phyloP scores from a whole-genome alignment of 2,888 invertebrate genomes.

The Zele albiditarsus region DNA sequence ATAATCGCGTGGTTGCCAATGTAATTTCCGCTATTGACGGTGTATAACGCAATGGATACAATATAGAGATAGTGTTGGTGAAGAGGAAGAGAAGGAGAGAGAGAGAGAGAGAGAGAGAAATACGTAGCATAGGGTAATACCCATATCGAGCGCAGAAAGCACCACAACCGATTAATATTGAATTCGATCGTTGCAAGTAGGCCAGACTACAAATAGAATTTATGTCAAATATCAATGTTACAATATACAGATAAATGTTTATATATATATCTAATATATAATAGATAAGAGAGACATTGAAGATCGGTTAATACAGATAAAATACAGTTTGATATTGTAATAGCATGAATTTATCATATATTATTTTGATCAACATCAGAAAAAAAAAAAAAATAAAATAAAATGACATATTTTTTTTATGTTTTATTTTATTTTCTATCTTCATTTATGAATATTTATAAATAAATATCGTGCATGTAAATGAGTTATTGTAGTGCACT shows the following conservation, averaged over 20 bases:
- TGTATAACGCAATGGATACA: slow-evolving; percentile 29
- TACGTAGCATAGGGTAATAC: slow-evolving; percentile 33
- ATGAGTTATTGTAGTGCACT: background rate
- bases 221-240: slow-evolving; percentile 24
- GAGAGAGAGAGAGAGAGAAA: background rate
- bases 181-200: slow-evolving; percentile 59
- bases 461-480: background rate
- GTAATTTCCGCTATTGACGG: slow-evolving; percentile 37
- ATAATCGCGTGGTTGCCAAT: slow-evolving; percentile 34
- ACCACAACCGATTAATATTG: slow-evolving; percentile 58
- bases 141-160: slow-evolving; percentile 36
- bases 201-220: slow-evolving; percentile 49
- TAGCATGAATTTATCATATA: slow-evolving; percentile 10
- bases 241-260: background rate
- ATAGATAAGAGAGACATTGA: background rate
- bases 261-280: background rate
- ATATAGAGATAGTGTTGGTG: background rate
- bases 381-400: background rate
- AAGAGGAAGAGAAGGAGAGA: slow-evolving; percentile 16
- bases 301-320: slow-evolving; percentile 22
- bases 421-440: background rate
- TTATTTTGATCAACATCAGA: background rate
- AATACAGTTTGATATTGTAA: slow-evolving; percentile 4
- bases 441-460: background rate
- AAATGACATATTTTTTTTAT: background rate